Percentiles rank a stretch among this genome's conserved stretches.
phyloP scores from a whole-genome alignment of 2,888 invertebrate species.

The Merodon equestris region DNA sequence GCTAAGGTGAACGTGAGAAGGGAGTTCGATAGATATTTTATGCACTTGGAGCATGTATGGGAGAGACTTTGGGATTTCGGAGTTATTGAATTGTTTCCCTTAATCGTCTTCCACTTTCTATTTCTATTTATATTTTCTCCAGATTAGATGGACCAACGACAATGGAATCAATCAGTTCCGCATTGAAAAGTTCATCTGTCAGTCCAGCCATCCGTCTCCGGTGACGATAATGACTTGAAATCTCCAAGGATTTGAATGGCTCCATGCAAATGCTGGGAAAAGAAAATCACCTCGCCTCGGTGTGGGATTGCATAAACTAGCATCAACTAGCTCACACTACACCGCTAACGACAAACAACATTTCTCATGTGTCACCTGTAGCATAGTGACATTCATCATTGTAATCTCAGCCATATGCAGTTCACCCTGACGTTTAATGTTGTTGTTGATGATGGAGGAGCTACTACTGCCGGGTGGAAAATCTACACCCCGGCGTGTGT shows the following conservation, averaged over 20 bases:
- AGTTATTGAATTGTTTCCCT: constrained; percentile 53
- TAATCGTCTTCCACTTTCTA: too few species aligned
- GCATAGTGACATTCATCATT: constrained; percentile 65
- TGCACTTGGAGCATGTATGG: constrained; percentile 26
- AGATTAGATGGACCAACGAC: too few species aligned
- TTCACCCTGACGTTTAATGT: constrained; percentile 64
- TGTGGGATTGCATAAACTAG: too few species aligned
- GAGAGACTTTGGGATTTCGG: constrained; percentile 4
- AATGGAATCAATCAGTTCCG: too few species aligned
- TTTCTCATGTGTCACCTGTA: constrained; percentile 68
- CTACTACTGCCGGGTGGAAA: constrained; percentile 31
- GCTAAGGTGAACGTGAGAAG: constrained; percentile 21
- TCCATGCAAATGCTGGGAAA: background rate
- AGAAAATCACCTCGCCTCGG: too few species aligned
- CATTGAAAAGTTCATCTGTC: too few species aligned
- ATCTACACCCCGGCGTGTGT: too few species aligned
- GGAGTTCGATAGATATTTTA: constrained; percentile 48
- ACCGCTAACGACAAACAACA: constrained; percentile 51
- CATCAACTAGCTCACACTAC: background rate
- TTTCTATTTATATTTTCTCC: too few species aligned
- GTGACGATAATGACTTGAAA: too few species aligned
- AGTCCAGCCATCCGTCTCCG: too few species aligned
- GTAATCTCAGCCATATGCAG: constrained; percentile 67
- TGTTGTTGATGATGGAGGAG: constrained; percentile 54
- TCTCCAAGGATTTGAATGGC: too few species aligned